Evolutionary conservation across 2,888 invertebrate species (phyloP).

Genomic region (Nephrotoma flavescens): DNA sequence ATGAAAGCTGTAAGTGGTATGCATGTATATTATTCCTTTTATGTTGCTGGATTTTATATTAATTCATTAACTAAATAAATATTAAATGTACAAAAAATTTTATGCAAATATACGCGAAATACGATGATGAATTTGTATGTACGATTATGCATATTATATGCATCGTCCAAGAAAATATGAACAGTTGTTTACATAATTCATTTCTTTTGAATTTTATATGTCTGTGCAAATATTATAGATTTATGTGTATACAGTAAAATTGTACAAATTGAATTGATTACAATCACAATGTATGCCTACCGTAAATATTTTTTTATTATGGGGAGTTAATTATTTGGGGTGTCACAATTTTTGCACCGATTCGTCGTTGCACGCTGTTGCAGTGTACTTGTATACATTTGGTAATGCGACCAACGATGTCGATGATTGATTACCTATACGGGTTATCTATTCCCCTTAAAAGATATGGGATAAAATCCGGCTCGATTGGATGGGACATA

Average conservation of each 20-base stretch:
- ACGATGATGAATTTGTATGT: not conserved
- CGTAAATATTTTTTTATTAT: not conserved
- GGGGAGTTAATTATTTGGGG: too few relatives aligned
- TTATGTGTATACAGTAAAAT: not conserved
- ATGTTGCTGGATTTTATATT: not conserved
- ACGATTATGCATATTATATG: not conserved
- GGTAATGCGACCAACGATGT: too few relatives aligned
- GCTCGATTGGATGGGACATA: too few relatives aligned
- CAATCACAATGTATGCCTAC: not conserved
- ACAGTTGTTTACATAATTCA: not conserved
- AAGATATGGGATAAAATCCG: too few relatives aligned
- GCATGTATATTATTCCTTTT: not conserved
- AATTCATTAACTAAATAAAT: not conserved
- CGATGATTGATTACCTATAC: too few relatives aligned
- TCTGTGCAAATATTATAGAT: not conserved
- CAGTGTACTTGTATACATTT: too few relatives aligned
- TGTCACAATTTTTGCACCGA: too few relatives aligned
- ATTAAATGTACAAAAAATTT: not conserved
- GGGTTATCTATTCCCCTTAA: too few relatives aligned
- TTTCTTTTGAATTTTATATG: not conserved
- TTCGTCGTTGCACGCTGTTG: too few relatives aligned
- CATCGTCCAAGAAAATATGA: not conserved
- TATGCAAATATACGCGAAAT: not conserved
- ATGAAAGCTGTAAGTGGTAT: not conserved
- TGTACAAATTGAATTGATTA: not conserved